These are phyloP conservation scores for Tupaia chinensis DNA, from an alignment of 2,113 vertebrate genomes.

Conservation along the genomic window DNA sequence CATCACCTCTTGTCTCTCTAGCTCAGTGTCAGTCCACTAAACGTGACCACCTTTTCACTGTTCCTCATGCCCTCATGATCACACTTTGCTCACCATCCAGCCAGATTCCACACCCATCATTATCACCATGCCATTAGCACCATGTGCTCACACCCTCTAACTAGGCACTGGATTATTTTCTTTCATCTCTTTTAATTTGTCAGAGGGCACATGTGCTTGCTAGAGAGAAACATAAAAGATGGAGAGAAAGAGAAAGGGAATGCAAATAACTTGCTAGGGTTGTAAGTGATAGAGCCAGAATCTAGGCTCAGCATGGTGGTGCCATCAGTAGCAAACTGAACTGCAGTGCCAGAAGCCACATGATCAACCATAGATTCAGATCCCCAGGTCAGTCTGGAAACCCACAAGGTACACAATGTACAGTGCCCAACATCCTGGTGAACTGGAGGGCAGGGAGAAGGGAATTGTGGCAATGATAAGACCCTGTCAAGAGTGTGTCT, in stretches of 20 bases:
- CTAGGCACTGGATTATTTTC: no score
- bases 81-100: not conserved
- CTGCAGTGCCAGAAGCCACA: no score
- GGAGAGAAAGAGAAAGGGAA: conserved; percentile 8
- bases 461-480: no score
- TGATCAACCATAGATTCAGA: no score
- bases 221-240: not conserved
- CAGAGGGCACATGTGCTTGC: no score
- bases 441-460: no score
- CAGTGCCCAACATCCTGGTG: no score
- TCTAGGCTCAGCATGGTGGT: not conserved
- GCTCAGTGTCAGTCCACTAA: not conserved
- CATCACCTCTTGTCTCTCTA: not conserved
- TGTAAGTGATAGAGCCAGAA: not conserved
- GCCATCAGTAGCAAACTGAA: no score
- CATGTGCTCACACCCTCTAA: not conserved
- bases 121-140: not conserved
- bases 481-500: no score
- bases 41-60: not conserved
- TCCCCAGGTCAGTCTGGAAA: no score
- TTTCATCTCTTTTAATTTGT: no score
- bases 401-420: no score
- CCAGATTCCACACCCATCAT: not conserved
- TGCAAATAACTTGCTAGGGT: not conserved
- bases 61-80: not conserved